phyloP scores from a whole-genome alignment of 2,888 invertebrate genomes.

The Mesorhabditis sp. region DNA sequence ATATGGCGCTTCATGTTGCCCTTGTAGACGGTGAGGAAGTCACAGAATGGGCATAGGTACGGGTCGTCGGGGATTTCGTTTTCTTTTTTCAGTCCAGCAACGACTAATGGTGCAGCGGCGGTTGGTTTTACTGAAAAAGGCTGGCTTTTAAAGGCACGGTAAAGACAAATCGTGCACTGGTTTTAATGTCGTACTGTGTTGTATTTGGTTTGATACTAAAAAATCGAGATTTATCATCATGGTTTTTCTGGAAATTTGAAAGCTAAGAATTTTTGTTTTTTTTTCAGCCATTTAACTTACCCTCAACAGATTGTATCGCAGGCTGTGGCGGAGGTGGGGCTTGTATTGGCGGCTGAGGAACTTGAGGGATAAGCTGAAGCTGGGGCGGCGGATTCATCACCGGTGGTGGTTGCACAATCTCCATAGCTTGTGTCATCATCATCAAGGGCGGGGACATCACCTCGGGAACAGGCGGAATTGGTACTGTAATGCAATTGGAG shows the following conservation, averaged over 20 bases:
- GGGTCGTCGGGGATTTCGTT: slow-evolving; percentile 28
- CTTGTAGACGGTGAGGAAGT: slow-evolving; percentile 53
- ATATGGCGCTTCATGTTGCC: slow-evolving; percentile 57
- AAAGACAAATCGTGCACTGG: no score
- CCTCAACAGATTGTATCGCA: no score
- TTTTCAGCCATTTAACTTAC: no score
- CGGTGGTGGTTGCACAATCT: neutral
- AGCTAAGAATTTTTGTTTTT: no score
- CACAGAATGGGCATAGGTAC: slow-evolving; percentile 51
- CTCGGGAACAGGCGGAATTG: neutral
- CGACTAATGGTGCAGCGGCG: neutral
- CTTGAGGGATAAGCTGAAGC: neutral
- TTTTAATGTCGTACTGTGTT: no score
- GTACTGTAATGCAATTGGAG: neutral
- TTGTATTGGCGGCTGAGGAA: neutral
- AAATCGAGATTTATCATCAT: no score
- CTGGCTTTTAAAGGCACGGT: no score
- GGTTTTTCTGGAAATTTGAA: no score
- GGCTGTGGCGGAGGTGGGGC: no score
- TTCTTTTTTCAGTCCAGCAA: neutral
- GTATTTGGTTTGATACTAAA: no score
- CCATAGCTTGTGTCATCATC: neutral
- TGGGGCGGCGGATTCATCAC: neutral
- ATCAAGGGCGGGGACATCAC: slow-evolving; percentile 2
- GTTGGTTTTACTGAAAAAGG: neutral